Conservation (phyloP, 2,113 vertebrate genomes). For the Gallinago paraguaiae region DNA sequence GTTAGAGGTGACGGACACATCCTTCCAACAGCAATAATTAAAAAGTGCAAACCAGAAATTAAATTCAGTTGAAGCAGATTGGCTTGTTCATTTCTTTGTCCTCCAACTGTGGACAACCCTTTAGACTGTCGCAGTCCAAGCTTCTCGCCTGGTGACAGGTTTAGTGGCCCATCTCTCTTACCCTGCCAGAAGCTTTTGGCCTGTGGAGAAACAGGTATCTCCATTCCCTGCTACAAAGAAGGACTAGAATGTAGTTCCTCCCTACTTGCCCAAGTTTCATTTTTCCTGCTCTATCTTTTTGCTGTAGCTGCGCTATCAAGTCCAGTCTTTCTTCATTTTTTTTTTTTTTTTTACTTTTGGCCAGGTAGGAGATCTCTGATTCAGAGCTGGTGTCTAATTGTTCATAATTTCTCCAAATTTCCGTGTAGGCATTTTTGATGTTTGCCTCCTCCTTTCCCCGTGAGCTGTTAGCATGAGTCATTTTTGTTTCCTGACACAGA, state of each 20-base stretch:
- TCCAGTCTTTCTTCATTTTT: not conserved
- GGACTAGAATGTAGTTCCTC: not conserved
- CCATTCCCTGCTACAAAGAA: not conserved
- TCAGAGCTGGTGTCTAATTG: not conserved
- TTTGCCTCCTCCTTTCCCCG: not conserved
- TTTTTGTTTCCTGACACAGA: not conserved
- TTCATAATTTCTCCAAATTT: constrained; percentile 4
- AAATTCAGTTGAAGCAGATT: not conserved
- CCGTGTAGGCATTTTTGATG: not conserved
- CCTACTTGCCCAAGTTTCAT: not conserved
- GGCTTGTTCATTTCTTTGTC: not conserved
- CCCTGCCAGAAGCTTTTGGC: not conserved
- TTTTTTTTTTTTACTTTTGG: not conserved
- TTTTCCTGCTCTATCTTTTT: not conserved
- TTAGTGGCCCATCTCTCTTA: not conserved
- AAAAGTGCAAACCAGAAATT: not conserved
- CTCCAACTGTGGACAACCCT: not conserved
- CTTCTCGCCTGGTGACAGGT: accelerated
- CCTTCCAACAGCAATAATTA: not conserved
- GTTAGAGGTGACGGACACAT: not conserved
- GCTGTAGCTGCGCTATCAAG: not conserved
- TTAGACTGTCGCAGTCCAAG: not conserved
- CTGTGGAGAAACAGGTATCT: not conserved
- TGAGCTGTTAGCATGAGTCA: not conserved
- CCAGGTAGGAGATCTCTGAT: not conserved